Conservation (phyloP, 1,140 invertebrate species). For the Helicoverpa armigera region DNA sequence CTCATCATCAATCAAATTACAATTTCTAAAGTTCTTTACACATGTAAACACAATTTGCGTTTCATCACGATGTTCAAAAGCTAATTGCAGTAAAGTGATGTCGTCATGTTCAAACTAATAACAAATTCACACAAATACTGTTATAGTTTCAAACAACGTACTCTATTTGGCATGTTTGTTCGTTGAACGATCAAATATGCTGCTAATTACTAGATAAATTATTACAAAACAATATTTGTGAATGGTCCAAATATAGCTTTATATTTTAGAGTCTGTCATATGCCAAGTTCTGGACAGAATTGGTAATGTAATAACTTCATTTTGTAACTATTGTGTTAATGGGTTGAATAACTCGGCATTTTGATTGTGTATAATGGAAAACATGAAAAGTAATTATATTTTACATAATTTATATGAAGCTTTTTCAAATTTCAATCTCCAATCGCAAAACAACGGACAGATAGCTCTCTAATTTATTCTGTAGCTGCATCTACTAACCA, state of each 20-base stretch:
- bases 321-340: no score
- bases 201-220: not conserved
- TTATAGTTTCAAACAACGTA: not conserved
- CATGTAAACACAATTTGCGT: conserved; percentile 1
- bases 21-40: no score
- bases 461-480: no score
- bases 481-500: no score
- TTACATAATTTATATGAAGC: no score
- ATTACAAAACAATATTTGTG: not conserved
- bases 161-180: not conserved
- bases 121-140: not conserved
- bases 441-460: no score
- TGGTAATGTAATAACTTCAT: no score
- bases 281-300: not conserved
- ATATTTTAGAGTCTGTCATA: not conserved
- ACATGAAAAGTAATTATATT: no score
- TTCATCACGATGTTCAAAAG: not conserved
- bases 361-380: no score
- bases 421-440: no score
- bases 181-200: not conserved
- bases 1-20: no score
- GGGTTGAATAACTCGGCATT: no score
- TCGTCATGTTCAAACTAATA: not conserved
- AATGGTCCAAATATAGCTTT: not conserved
- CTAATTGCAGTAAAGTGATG: not conserved